Conservation (phyloP, 2,888 invertebrate species). For the Xylophagus ater region DNA sequence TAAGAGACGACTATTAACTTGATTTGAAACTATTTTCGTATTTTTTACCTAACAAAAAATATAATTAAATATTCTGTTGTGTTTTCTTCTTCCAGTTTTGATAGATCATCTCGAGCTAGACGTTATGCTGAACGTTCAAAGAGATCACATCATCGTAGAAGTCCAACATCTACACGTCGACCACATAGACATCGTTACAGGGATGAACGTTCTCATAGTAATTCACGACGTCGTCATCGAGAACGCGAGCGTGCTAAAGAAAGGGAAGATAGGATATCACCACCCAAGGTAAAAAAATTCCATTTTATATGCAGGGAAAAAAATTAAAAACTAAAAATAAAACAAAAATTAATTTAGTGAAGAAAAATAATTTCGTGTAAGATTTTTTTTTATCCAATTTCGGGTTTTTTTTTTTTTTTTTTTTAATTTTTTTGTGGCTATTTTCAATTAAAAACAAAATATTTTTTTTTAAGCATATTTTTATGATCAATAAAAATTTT, state of each 20-base stretch:
- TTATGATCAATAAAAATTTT: too few relatives aligned
- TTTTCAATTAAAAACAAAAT: too few relatives aligned
- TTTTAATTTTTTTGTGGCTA: conserved; percentile 5
- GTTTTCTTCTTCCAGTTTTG: conserved; percentile 30
- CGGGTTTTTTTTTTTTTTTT: conserved; percentile 9
- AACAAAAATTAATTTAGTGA: conserved; percentile 3
- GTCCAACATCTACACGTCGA: conserved; percentile 64
- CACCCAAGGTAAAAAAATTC: conserved; percentile 40
- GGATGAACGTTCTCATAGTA: conserved; percentile 34
- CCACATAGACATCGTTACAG: conserved; percentile 49
- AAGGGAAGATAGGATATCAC: conserved; percentile 34
- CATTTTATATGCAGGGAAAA: conserved; percentile 29
- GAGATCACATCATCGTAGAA: conserved; percentile 72
- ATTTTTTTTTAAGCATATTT: too few relatives aligned
- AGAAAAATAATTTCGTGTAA: conserved; percentile 8
- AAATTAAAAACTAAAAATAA: conserved; percentile 13
- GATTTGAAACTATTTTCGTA: too few relatives aligned
- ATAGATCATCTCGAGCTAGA: conserved; percentile 57
- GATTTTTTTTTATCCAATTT: background rate
- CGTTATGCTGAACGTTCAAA: conserved; percentile 74
- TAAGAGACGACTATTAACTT: too few relatives aligned
- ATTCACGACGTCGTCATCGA: conserved; percentile 33
- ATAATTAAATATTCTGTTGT: too few relatives aligned
- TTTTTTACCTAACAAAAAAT: too few relatives aligned
- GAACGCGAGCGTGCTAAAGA: conserved; percentile 37